Evolutionary conservation across 2,888 invertebrate genomes (phyloP), one percentile per base, ranked within the genome.

Genomic region (Cryptosula pallasiana): DNA sequence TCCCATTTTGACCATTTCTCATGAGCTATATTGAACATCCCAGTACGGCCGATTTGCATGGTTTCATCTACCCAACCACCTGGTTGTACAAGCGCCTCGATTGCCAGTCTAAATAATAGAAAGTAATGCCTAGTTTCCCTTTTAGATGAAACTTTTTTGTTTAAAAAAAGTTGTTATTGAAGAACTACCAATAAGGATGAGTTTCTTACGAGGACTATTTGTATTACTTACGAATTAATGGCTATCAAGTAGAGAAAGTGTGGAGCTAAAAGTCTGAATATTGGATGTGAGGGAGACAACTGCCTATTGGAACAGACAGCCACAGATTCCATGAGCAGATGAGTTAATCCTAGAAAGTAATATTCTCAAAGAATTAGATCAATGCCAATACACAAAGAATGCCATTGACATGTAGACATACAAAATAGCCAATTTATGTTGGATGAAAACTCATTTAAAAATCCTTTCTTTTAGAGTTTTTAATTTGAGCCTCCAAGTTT

Each of bases 281-380:
- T 71, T 0, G 83, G 83, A 75, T 83, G 83, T 13, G 82, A 83
- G 13, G 79, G 80, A 9, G 82, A 81, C 20, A 83, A 73, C 72
- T 83, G 78, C 25, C 82, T 74, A 74, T 83, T 81, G 0, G 81
- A 79, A 69, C 78, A 79, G 29, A 81, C 77, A 54, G 77, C 78
- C 16, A 82, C 77, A 2, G 81, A 80, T 75, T 83, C 83, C 80
- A 83, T 81, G 72, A 83, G 74, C 55, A 83, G 75, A 75, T 83
- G 83, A 25, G 71, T 71, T 1, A 71, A 71, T 23, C 55, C 71
- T 71, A 13, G 1, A 55, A 55, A 36, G 35, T 20, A 35, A 35
- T 45, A 45, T 9, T 45, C 9, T 45, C 20, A 45, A 13, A 45
- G 9, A n/a, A n/a, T n/a, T n/a, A n/a, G n/a, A n/a, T n/a, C n/a